These are phyloP conservation scores for Tenualosa thibaudeaui DNA, from an alignment of 2,797 vertebrate genomes.

Conservation along the genomic window DNA sequence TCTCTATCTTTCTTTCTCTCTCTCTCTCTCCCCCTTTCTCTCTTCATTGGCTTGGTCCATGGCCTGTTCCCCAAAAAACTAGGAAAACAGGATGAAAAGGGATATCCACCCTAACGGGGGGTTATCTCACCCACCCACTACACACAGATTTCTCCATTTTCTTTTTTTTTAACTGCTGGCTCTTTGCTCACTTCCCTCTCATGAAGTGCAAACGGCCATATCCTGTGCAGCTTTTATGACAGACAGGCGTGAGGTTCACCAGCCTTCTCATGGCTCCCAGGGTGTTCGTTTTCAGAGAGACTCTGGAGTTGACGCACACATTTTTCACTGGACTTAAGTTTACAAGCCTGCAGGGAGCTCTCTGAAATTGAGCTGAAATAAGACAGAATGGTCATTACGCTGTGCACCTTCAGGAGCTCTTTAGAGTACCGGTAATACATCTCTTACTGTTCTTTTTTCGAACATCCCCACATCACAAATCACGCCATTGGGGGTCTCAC, in stretches of 20 bases:
- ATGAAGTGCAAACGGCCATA: slow-evolving; percentile 30
- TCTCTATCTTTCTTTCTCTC: not conserved
- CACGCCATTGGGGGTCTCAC: not conserved
- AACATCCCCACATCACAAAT: not conserved
- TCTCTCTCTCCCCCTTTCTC: not conserved
- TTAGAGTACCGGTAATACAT: not conserved
- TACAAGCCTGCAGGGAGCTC: not conserved
- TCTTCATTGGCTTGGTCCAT: slow-evolving; percentile 34
- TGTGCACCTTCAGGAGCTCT: not conserved
- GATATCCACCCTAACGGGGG: slow-evolving; percentile 46
- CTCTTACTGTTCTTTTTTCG: not conserved
- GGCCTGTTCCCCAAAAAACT: slow-evolving; percentile 44
- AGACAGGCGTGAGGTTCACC: not conserved
- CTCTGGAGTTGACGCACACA: not conserved
- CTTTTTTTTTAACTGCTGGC: not conserved
- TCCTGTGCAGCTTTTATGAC: slow-evolving; percentile 26
- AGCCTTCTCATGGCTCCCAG: slow-evolving; percentile 2
- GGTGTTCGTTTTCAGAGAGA: not conserved
- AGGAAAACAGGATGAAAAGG: slow-evolving; percentile 48
- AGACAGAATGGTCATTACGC: not conserved
- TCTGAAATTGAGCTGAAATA: not conserved
- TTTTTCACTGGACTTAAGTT: not conserved
- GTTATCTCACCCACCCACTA: slow-evolving; percentile 38
- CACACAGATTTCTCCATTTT: slow-evolving; percentile 32
- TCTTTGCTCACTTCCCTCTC: slow-evolving; percentile 45